Base-by-base conservation (phyloP, 2,888 invertebrate genomes). In the Drosophila nr. fundita region DNA sequence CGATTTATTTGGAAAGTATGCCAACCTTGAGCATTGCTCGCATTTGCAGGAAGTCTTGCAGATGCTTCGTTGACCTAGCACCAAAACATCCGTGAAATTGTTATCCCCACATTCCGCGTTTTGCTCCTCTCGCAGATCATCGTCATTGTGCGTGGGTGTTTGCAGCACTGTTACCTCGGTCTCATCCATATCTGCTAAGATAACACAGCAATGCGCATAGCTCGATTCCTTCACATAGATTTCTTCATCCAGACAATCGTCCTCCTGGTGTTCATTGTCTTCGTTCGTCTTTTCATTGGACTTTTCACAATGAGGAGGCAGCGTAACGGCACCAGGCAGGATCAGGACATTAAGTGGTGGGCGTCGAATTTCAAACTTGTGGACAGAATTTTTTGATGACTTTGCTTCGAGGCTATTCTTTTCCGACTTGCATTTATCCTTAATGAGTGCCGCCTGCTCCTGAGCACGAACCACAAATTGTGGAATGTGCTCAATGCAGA, bases 401-500 rank as follows among this genome's bases (percentile, higher is more conserved):
- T 13, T 34, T 2, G 2, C 4, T 24, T 52, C n/a, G 7, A 5
- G 6, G 5, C 18, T 21, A 2, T 8, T 48, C 10, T 60, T 29
- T 10, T 60, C 42, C 2, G 21, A n/a, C 0, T 29, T 18, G 18
- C 1, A n/a, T 7, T 54, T 45, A 15, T 40, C 34, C 18, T 49
- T 57, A 4, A 54, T 48, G 11, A 58, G 57, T 1, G 36, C 38
- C 2, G 70, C 64, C 34, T 82, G 69, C 48, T 55, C 40, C 34
- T 82, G 71, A 24, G 86, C 73, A 29, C 71, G 72, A 24, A 63
- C 55, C 45, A 87, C 76, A 49, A 89, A 89, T 24, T 87, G 71
- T 2, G 90, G 89, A 30, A 87, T 82, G 32, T 87, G 87, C 32
- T 73, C 62, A 15, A 84, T 68, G 50, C 87, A 87, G 38, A 87